Percentiles rank a stretch among this genome's conserved stretches.
Evolutionary conservation across 2,888 invertebrate genomes (phyloP).

Genomic region (Orthonevra nobilis): DNA sequence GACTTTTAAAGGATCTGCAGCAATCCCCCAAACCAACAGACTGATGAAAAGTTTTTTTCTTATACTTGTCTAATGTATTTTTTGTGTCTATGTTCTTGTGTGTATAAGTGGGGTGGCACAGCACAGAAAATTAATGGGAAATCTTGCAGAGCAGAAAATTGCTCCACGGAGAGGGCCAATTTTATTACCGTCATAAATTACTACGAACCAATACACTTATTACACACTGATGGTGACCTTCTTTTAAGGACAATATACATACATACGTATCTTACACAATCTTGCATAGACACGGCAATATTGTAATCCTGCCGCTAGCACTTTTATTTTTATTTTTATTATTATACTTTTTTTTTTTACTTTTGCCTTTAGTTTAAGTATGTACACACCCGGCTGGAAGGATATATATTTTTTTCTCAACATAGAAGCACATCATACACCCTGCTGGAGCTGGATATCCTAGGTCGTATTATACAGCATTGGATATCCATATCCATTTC

Average conservation of each 20-base stretch:
- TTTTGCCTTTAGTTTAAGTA: conserved; percentile 24
- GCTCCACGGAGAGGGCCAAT: conserved; percentile 67
- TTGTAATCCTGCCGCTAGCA: conserved; percentile 54
- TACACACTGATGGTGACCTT: conserved; percentile 61
- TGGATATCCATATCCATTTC: conserved; percentile 28
- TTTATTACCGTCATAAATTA: conserved; percentile 72
- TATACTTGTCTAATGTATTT: not conserved
- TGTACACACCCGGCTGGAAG: not conserved
- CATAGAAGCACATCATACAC: conserved; percentile 17
- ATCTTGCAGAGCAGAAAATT: conserved; percentile 70
- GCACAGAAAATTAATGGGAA: conserved; percentile 65
- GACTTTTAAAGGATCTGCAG: conserved; percentile 30
- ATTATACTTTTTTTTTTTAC: no score
- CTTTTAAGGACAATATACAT: conserved; percentile 56
- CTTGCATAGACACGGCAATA: conserved; percentile 40
- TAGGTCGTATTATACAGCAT: not conserved
- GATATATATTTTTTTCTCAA: conserved; percentile 36
- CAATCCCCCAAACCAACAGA: conserved; percentile 22
- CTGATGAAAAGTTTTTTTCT: conserved; percentile 35
- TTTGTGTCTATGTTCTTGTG: no score
- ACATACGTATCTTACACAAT: conserved; percentile 7
- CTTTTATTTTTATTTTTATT: no score
- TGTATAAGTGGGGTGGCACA: not conserved
- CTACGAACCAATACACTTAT: conserved; percentile 71
- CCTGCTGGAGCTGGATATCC: conserved; percentile 31